phyloP scores from a whole-genome alignment of 2,797 vertebrate species.

The Lithobates sylvaticus region DNA sequence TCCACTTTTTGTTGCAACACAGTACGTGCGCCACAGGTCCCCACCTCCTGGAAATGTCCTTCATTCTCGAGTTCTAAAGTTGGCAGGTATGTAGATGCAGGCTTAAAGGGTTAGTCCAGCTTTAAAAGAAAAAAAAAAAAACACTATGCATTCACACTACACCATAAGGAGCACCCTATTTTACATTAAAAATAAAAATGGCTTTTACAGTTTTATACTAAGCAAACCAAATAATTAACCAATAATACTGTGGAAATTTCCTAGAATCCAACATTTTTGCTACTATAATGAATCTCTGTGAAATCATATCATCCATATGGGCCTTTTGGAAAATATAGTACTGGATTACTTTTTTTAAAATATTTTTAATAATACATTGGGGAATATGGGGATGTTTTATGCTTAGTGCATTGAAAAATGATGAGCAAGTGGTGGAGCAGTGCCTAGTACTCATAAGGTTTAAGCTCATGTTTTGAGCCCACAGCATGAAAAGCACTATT shows the following conservation, averaged over 20 bases:
- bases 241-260: not conserved
- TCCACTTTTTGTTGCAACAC: too few species aligned
- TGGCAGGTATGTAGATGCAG: too few species aligned
- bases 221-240: not conserved
- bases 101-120: too few species aligned
- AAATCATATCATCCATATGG: not conserved
- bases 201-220: not conserved
- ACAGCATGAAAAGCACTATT: not conserved
- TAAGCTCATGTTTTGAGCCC: not conserved
- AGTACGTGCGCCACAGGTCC: too few species aligned
- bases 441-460: fast-evolving
- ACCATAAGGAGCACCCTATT: too few species aligned
- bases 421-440: not conserved
- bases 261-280: not conserved
- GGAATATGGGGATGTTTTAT: not conserved
- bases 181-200: not conserved
- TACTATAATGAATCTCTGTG: not conserved
- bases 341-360: not conserved
- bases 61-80: too few species aligned
- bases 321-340: not conserved
- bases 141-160: too few species aligned
- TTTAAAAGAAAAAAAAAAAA: too few species aligned
- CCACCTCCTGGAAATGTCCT: too few species aligned
- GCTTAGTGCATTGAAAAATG: not conserved
- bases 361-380: not conserved